These are phyloP conservation scores for Danionella dracula DNA, from an alignment of 2,797 vertebrate species.

Conservation along the genomic window DNA sequence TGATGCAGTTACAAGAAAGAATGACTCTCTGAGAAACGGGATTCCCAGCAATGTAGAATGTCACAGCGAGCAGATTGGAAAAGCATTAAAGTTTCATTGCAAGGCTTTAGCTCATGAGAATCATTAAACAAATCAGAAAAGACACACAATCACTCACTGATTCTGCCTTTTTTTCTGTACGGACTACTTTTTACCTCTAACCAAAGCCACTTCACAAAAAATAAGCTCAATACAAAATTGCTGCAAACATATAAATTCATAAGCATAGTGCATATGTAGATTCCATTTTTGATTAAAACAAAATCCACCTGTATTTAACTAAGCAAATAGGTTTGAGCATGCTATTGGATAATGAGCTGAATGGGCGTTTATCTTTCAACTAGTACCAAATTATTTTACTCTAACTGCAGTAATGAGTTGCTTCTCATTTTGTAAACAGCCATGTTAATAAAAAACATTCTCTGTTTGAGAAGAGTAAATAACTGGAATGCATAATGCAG, in stretches of 20 bases:
- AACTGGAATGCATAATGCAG: too few relatives aligned
- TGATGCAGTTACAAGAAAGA: slow-evolving; percentile 19
- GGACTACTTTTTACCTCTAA: not conserved
- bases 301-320: too few relatives aligned
- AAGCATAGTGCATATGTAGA: not conserved
- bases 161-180: not conserved
- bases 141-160: not conserved
- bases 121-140: not conserved
- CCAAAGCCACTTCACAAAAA: not conserved
- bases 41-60: not conserved
- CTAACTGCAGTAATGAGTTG: too few relatives aligned
- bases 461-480: too few relatives aligned
- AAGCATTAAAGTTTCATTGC: not conserved
- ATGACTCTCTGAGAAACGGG: slow-evolving; percentile 16
- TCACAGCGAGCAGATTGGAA: slow-evolving; percentile 13
- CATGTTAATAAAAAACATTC: too few relatives aligned
- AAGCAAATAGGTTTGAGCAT: too few relatives aligned
- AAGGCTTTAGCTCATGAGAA: not conserved
- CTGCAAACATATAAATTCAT: not conserved
- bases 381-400: too few relatives aligned
- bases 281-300: too few relatives aligned
- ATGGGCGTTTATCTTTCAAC: too few relatives aligned
- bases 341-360: too few relatives aligned
- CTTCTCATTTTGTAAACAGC: too few relatives aligned
- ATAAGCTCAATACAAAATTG: not conserved